These are phyloP conservation scores for Trichomycterus rosablanca DNA, from an alignment of 2,113 vertebrate genomes.

Conservation along the genomic window DNA sequence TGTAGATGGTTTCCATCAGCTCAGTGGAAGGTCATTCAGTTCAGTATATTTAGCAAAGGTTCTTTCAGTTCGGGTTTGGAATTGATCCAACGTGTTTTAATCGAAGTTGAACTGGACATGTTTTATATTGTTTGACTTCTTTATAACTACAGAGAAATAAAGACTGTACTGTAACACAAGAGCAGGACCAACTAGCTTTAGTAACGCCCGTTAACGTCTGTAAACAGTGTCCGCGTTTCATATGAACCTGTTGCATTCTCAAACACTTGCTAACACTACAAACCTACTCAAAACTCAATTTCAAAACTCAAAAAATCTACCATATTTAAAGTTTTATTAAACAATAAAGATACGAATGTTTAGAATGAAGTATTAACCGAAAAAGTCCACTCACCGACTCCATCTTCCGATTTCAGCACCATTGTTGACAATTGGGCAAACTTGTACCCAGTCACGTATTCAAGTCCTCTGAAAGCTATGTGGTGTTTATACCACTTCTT, in stretches of 20 bases:
- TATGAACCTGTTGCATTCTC: neutral
- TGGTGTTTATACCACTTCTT: too few species aligned
- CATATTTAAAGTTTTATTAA: too few species aligned
- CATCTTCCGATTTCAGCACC: slow-evolving; percentile 46
- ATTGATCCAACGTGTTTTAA: neutral
- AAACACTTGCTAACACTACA: neutral
- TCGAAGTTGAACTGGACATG: too few species aligned
- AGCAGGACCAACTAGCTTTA: neutral
- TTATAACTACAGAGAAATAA: neutral
- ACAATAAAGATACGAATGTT: neutral
- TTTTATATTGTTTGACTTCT: too few species aligned
- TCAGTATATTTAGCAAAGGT: neutral
- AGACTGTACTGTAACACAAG: neutral
- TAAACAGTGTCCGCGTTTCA: neutral
- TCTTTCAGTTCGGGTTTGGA: neutral
- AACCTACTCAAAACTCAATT: neutral
- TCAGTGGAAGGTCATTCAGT: slow-evolving; percentile 12
- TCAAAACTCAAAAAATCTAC: too few species aligned
- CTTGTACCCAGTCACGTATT: neutral
- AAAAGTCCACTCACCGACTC: slow-evolving; percentile 34
- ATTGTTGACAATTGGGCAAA: slow-evolving; percentile 23
- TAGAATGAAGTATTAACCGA: neutral
- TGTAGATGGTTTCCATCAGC: neutral
- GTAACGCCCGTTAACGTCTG: neutral
- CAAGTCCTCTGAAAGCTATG: too few species aligned